Evolutionary conservation across 1,140 invertebrate species (phyloP), one percentile per base, ranked within the genome.

Genomic region (Pseudobourletiella spinata): DNA sequence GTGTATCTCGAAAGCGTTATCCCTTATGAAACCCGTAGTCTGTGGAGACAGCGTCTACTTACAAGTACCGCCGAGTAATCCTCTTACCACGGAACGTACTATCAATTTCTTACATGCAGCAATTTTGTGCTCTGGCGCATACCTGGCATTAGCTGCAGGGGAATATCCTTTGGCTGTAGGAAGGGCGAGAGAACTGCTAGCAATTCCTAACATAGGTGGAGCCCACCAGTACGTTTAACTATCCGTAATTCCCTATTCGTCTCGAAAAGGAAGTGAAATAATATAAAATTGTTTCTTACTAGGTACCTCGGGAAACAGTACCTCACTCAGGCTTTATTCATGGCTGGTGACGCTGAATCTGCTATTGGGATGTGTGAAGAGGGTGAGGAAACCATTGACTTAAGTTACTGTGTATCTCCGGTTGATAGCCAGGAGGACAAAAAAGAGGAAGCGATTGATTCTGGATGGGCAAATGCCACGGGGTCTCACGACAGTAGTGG

Each of bases 1-100:
- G 3, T 95, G 91, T 76, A 72, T 96, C 43, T 83, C 86, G 66
- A 96, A 95, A 79, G 89, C 91, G 16, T 75, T 88, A n/a, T 79
- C 81, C 51, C 73, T 90, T 52, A 70, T 84, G 51, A 77, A 68
- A 44, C 29, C 29, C 56, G n/a, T n/a, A n/a, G n/a, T n/a, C n/a
- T n/a, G n/a, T n/a, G n/a, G n/a, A n/a, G n/a, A n/a, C n/a, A n/a
- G n/a, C n/a, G 65, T 48, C 18, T 54, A 15, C 25, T 32, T 62
- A 4, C 54, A 66, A 20, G 64, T 67, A 15, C 30, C 39, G 46
- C 65, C 68, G 2, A 63, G 65, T 42, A 63, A 62, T 14, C 62
- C 65, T 15, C 44, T 68, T 15, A 65, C 44, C 2, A 59, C 44
- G 58, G 11, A 44, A 3, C 35, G 57, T 52, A 63, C 64, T 51